Percentiles rank a stretch among this genome's conserved stretches.
These are phyloP conservation scores for Pipistrellus kuhlii DNA, from an alignment of 2,797 vertebrate genomes.

Conservation along the genomic window DNA sequence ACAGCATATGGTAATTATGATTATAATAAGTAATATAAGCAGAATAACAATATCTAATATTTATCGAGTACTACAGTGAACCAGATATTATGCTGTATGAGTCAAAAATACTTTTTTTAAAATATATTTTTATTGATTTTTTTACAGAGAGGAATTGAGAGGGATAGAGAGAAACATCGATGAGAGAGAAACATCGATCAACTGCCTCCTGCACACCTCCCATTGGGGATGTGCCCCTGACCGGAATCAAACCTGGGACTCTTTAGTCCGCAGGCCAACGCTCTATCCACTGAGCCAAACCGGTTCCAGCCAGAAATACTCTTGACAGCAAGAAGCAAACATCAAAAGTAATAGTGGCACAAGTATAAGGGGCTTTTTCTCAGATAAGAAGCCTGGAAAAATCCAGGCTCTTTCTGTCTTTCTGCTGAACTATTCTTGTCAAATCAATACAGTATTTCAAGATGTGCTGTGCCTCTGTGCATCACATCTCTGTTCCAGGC, in stretches of 20 bases:
- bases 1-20: constrained; percentile 10
- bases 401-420: constrained; percentile 5
- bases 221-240: no score
- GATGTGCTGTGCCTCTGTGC: background rate
- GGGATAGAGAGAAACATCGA: no score
- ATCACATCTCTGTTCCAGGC: background rate
- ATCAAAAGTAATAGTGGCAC: constrained; percentile 31
- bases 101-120: constrained; percentile 7
- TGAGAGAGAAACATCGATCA: no score
- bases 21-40: background rate
- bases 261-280: no score
- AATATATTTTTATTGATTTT: no score
- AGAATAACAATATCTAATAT: constrained; percentile 38
- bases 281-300: no score
- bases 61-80: background rate
- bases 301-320: background rate
- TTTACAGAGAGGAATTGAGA: no score
- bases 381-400: background rate
- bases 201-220: no score
- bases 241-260: no score
- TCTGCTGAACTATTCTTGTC: constrained; percentile 8
- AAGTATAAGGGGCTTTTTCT: background rate
- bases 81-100: background rate
- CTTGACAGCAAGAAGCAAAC: constrained; percentile 5
- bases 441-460: background rate